These are phyloP conservation scores for Calameuta filiformis DNA, from an alignment of 2,888 invertebrate genomes.

Conservation along the genomic window DNA sequence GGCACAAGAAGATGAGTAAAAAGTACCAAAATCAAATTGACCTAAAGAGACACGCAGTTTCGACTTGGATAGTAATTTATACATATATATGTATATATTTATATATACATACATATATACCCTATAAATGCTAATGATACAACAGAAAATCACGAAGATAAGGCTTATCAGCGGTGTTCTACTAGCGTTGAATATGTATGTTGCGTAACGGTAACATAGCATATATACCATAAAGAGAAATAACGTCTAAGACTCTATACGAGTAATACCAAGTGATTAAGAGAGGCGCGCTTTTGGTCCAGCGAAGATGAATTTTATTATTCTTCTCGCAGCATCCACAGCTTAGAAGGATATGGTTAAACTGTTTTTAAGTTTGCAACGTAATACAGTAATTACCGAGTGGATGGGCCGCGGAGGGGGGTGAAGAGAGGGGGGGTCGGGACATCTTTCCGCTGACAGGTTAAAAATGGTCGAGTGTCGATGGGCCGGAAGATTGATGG, in stretches of 20 bases:
- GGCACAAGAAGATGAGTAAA: neutral
- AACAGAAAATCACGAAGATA: neutral
- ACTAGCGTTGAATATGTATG: neutral
- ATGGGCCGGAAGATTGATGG: constrained; percentile 4
- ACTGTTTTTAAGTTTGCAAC: constrained; percentile 5
- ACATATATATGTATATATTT: too few species aligned
- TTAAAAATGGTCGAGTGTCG: constrained; percentile 6
- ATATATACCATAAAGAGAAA: neutral
- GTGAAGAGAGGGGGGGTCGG: too few species aligned
- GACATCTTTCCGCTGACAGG: constrained; percentile 6
- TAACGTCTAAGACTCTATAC: neutral
- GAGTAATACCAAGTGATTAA: neutral
- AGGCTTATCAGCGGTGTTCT: neutral
- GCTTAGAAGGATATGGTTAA: neutral
- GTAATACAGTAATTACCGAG: constrained; percentile 4
- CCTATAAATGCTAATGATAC: neutral
- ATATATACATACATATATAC: too few species aligned
- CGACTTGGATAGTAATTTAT: neutral
- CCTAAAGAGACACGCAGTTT: neutral
- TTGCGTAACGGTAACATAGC: neutral
- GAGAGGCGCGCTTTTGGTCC: neutral
- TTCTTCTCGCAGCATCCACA: neutral
- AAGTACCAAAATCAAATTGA: neutral
- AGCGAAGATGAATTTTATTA: neutral
- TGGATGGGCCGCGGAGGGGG: neutral